Evolutionary conservation across 2,797 vertebrate species (phyloP).

Genomic region (Trichosurus vulpecula): DNA sequence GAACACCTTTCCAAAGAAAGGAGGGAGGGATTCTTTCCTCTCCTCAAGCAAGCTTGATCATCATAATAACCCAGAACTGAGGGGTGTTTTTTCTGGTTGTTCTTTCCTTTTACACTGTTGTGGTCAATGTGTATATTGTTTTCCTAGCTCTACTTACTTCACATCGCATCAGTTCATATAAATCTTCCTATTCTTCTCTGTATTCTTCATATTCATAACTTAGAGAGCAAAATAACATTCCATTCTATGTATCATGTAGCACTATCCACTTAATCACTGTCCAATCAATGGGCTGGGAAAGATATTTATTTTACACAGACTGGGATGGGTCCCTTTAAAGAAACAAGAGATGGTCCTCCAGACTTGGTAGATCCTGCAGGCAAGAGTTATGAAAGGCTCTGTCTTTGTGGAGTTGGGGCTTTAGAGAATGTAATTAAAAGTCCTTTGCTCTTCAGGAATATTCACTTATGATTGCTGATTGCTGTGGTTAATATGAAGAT

Average conservation of each 20-base stretch:
- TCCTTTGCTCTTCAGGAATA: neutral
- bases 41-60: neutral
- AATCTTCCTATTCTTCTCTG: neutral
- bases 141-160: neutral
- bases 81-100: neutral
- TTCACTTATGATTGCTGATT: neutral
- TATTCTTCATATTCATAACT: neutral
- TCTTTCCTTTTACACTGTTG: neutral
- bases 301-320: neutral
- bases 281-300: neutral
- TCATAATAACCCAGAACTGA: neutral
- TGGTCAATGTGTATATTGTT: neutral
- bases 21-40: neutral
- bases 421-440: neutral
- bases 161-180: neutral
- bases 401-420: neutral
- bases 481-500: neutral
- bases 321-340: neutral
- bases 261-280: neutral
- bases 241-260: neutral
- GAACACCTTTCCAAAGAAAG: neutral
- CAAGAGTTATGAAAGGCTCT: neutral
- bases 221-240: neutral
- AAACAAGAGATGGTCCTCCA: neutral
- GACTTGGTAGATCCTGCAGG: neutral